A percentile compares a stretch with the other conserved stretches of the same genome.
Evolutionary conservation across 2,113 vertebrate genomes (phyloP).

Genomic region (Brienomyrus longianalis): DNA sequence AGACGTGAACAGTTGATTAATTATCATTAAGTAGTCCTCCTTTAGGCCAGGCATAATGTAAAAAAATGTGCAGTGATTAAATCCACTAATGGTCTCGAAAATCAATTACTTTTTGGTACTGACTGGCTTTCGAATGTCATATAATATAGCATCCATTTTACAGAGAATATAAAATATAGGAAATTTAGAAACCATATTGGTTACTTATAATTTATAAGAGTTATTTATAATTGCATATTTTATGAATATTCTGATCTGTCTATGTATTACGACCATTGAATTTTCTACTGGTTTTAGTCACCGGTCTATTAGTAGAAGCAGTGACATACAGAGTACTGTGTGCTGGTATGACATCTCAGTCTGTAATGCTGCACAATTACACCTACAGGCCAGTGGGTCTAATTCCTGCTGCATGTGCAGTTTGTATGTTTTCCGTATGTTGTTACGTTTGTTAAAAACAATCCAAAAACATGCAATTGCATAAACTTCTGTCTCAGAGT

Average conservation of each 20-base stretch:
- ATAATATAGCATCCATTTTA: not conserved
- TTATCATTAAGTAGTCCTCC: constrained; percentile 5
- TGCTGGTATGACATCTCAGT: not conserved
- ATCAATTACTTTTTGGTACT: constrained; percentile 8
- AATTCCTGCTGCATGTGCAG: not conserved
- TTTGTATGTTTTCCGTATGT: not conserved
- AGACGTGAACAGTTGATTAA: constrained; percentile 3
- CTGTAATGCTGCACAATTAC: not conserved
- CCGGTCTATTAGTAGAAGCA: not conserved
- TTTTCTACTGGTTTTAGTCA: not conserved
- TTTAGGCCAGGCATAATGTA: constrained; percentile 3
- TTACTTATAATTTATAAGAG: not conserved
- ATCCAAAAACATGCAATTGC: not conserved
- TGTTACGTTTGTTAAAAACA: not conserved
- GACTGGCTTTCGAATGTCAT: not conserved
- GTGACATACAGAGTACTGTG: not conserved
- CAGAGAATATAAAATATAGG: not conserved
- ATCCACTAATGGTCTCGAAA: constrained; percentile 13
- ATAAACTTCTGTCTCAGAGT: not conserved
- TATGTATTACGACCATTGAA: not conserved
- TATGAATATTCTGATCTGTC: not conserved
- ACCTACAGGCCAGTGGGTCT: not conserved
- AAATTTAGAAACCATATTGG: not conserved
- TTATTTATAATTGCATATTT: not conserved
- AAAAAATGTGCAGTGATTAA: not conserved